A percentile compares a stretch with the other conserved stretches of the same genome.
These are phyloP conservation scores for Pedicia rivosa DNA, from an alignment of 2,888 invertebrate genomes.

Conservation along the genomic window DNA sequence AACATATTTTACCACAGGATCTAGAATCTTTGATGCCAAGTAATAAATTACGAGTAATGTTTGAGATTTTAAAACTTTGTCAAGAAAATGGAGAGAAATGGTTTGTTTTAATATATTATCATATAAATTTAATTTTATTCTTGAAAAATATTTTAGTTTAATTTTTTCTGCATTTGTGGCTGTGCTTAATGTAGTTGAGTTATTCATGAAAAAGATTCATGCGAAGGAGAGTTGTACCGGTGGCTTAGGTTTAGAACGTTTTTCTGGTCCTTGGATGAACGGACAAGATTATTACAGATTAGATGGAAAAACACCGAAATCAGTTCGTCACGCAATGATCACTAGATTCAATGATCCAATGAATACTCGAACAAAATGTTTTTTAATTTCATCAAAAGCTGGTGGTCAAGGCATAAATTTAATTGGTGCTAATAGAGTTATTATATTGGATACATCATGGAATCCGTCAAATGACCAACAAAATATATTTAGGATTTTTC, in stretches of 20 bases:
- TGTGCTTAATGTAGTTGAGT: conserved; percentile 65
- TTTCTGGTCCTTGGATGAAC: conserved; percentile 36
- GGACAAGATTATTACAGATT: conserved; percentile 58
- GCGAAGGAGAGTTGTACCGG: conserved; percentile 12
- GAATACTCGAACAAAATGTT: conserved; percentile 24
- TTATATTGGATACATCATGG: conserved; percentile 85
- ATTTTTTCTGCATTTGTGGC: conserved; percentile 65
- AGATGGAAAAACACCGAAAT: conserved; percentile 63
- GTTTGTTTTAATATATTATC: conserved; percentile 32
- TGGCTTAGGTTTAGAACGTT: conserved; percentile 9
- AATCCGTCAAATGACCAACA: conserved; percentile 85
- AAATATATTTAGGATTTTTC: conserved; percentile 76
- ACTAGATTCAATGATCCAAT: conserved; percentile 44
- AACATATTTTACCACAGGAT: conserved; percentile 42
- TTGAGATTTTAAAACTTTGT: conserved; percentile 65
- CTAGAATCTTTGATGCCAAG: conserved; percentile 47
- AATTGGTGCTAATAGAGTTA: conserved; percentile 75
- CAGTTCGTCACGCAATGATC: conserved; percentile 40
- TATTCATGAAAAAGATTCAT: conserved; percentile 46
- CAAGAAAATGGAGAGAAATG: conserved; percentile 68
- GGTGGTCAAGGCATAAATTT: conserved; percentile 82
- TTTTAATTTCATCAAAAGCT: conserved; percentile 70
- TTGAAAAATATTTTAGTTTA: conserved; percentile 34
- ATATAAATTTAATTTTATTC: conserved; percentile 5
- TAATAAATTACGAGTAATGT: conserved; percentile 58